Conservation (phyloP, 2,888 invertebrate genomes). For the Scaptomyza reducta region DNA sequence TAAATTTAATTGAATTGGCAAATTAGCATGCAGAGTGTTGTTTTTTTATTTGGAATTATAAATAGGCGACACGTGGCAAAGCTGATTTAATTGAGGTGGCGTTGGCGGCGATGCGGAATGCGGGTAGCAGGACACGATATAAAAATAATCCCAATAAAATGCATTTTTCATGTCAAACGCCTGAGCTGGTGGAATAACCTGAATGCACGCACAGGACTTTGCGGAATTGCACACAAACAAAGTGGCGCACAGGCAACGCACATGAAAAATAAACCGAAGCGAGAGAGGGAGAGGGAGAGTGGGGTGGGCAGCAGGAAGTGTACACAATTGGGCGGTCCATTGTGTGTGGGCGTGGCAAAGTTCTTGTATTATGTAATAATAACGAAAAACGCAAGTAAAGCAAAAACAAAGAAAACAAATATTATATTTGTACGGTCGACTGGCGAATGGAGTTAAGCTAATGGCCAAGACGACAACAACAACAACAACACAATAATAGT, state of each 20-base stretch:
- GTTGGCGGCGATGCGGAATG: not conserved
- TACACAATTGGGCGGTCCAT: constrained; percentile 7
- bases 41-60: constrained; percentile 25
- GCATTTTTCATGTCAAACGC: constrained; percentile 82
- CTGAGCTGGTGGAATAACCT: constrained; percentile 79
- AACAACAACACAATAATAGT: constrained; percentile 14
- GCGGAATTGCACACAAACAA: constrained; percentile 77
- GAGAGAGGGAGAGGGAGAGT: no score
- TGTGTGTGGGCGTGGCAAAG: constrained; percentile 26
- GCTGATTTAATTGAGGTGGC: constrained; percentile 34
- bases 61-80: constrained; percentile 34
- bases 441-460: constrained; percentile 37
- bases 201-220: constrained; percentile 81
- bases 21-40: constrained; percentile 41
- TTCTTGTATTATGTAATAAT: constrained; percentile 63
- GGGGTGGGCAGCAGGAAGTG: not conserved
- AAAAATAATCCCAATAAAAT: constrained; percentile 81
- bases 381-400: not conserved
- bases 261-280: constrained; percentile 19
- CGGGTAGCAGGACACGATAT: constrained; percentile 58
- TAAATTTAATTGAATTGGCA: constrained; percentile 74
- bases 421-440: constrained; percentile 41
- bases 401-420: constrained; percentile 46
- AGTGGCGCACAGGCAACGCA: constrained; percentile 51
- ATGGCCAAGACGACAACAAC: constrained; percentile 48